phyloP scores from a whole-genome alignment of 2,113 vertebrate species.

The Anthoscopus minutus region DNA sequence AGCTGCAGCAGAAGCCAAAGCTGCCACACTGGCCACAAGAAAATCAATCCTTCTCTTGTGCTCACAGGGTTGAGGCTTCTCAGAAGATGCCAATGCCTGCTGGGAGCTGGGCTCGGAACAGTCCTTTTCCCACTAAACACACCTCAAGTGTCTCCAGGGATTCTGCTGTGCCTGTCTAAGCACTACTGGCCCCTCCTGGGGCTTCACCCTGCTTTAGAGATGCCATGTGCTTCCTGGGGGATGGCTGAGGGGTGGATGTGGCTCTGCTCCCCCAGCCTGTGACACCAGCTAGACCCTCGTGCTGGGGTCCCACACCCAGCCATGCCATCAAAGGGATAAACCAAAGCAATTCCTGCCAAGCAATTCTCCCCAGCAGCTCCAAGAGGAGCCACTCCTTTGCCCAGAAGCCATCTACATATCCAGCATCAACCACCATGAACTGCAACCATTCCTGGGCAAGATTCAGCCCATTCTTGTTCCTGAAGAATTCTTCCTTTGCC shows the following conservation, averaged over 20 bases:
- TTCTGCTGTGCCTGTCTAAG: fast-evolving
- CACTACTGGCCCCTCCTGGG: fast-evolving
- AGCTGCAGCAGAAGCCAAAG: background rate
- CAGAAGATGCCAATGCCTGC: background rate
- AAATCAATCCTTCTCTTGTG: background rate
- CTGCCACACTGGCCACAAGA: background rate
- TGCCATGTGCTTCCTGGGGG: background rate
- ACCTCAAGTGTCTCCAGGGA: background rate
- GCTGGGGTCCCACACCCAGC: background rate
- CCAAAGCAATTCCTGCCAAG: background rate
- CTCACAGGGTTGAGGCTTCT: background rate
- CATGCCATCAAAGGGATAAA: background rate
- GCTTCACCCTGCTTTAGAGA: background rate
- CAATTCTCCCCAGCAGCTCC: background rate
- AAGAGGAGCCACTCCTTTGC: background rate
- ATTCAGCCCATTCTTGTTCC: background rate
- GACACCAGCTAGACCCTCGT: background rate
- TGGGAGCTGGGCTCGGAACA: fast-evolving
- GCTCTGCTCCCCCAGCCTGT: fast-evolving
- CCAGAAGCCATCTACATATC: background rate
- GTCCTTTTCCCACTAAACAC: background rate
- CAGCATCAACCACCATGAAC: background rate
- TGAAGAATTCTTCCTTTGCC: background rate
- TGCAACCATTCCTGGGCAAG: background rate
- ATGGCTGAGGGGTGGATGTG: background rate